These are phyloP conservation scores for Anarhynchus alexandrinus DNA, from an alignment of 2,113 vertebrate genomes.

Conservation along the genomic window DNA sequence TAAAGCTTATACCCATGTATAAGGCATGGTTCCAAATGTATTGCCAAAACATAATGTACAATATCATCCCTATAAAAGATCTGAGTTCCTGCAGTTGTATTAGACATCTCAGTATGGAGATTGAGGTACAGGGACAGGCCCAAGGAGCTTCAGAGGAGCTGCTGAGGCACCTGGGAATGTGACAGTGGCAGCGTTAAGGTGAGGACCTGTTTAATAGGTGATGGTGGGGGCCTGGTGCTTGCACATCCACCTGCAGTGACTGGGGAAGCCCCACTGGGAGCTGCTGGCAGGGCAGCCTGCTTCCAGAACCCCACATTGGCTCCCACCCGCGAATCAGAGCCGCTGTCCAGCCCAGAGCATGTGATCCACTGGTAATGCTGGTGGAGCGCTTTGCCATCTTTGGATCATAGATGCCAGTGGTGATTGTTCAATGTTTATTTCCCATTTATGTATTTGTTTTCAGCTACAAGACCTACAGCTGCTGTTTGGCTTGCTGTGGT, in stretches of 20 bases:
- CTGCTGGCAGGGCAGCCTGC: not conserved
- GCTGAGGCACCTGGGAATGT: not conserved
- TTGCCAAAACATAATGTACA: not conserved
- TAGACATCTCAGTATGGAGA: not conserved
- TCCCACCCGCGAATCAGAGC: fast-evolving
- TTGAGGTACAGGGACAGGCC: not conserved
- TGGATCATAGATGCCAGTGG: not conserved
- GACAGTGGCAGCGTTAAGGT: not conserved
- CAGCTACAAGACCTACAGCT: not conserved
- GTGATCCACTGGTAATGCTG: not conserved
- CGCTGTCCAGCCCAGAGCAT: not conserved
- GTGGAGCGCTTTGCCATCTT: not conserved
- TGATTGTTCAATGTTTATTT: not conserved
- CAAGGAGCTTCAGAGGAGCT: not conserved
- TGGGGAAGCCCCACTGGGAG: not conserved
- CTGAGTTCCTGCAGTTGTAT: not conserved
- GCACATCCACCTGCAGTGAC: not conserved
- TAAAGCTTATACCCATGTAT: not conserved
- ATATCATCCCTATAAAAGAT: not conserved
- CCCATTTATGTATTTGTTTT: not conserved
- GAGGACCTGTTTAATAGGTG: not conserved
- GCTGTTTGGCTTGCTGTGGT: not conserved
- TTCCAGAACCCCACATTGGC: fast-evolving
- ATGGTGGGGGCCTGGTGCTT: not conserved
- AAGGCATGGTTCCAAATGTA: not conserved